Percentiles rank a stretch among this genome's conserved stretches.
Conservation (phyloP, 2,888 invertebrate genomes). For the Drosophila parthenogenetica region DNA sequence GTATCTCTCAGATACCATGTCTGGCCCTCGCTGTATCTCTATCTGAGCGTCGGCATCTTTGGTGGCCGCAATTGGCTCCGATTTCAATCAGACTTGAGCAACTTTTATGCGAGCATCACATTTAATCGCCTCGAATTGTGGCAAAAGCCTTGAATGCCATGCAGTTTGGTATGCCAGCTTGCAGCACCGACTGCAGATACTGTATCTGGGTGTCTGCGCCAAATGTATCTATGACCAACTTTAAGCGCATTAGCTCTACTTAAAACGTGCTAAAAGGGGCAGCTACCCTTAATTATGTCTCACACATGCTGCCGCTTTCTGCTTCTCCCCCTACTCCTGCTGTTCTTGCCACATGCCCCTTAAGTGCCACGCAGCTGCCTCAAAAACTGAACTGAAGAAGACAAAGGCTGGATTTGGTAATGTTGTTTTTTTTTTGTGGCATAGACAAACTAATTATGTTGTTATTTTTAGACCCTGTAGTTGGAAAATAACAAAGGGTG, state of each 20-base stretch:
- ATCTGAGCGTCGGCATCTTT: constrained; percentile 74
- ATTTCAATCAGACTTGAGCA: constrained; percentile 70
- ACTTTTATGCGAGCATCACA: constrained; percentile 52
- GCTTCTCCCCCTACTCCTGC: too few relatives aligned
- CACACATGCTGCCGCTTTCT: background rate
- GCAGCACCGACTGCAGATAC: constrained; percentile 35
- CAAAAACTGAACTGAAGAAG: constrained; percentile 6
- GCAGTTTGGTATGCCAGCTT: constrained; percentile 42
- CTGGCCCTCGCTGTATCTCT: constrained; percentile 65
- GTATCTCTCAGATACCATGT: constrained; percentile 36
- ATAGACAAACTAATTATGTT: constrained; percentile 73
- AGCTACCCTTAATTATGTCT: constrained; percentile 60
- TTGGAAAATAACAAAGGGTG: background rate
- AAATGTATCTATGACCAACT: constrained; percentile 30
- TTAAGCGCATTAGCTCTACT: constrained; percentile 66
- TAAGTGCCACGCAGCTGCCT: constrained; percentile 47
- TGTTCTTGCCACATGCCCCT: constrained; percentile 41
- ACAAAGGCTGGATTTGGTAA: constrained; percentile 30
- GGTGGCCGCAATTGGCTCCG: constrained; percentile 67
- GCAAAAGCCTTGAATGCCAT: constrained; percentile 53
- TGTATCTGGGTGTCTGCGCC: constrained; percentile 6
- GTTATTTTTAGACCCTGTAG: constrained; percentile 26
- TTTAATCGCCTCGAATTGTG: constrained; percentile 57
- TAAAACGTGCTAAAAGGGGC: constrained; percentile 43
- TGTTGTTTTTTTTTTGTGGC: constrained; percentile 32